Evolutionary conservation across 1,140 invertebrate species (phyloP).

Genomic region (Cyrtorhinus lividipennis): DNA sequence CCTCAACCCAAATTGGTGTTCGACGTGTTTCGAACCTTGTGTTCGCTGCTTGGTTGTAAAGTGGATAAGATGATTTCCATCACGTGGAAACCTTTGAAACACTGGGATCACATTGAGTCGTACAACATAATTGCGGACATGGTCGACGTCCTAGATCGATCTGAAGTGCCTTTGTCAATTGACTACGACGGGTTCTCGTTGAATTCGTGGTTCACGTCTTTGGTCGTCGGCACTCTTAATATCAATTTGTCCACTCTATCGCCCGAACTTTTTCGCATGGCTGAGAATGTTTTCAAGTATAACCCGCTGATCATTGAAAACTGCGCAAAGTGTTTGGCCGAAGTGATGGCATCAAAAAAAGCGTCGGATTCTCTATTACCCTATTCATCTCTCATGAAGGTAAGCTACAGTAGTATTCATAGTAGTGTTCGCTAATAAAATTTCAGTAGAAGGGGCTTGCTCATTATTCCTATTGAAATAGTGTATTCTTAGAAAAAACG

Average conservation of each 20-base stretch:
- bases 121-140: slow-evolving; percentile 14
- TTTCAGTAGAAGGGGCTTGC: too few relatives aligned
- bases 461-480: too few relatives aligned
- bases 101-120: slow-evolving; percentile 15
- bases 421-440: too few relatives aligned
- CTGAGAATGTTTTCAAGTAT: slow-evolving; percentile 13
- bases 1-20: slow-evolving; percentile 13
- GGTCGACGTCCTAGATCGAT: slow-evolving; percentile 10
- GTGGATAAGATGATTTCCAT: slow-evolving; percentile 17
- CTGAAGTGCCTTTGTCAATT: slow-evolving; percentile 11
- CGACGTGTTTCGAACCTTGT: slow-evolving; percentile 12
- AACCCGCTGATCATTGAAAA: slow-evolving; percentile 18
- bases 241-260: slow-evolving; percentile 13
- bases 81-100: slow-evolving; percentile 12
- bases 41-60: slow-evolving; percentile 10
- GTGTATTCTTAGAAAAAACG: too few relatives aligned
- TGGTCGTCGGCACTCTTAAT: slow-evolving; percentile 14
- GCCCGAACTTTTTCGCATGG: slow-evolving; percentile 14
- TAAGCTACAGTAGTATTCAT: background rate
- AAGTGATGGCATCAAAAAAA: slow-evolving; percentile 13
- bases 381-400: slow-evolving; percentile 10
- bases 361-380: background rate
- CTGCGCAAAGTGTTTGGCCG: background rate
- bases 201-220: slow-evolving; percentile 17
- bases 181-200: slow-evolving; percentile 10